Evolutionary conservation across 2,113 vertebrate species (phyloP).

Genomic region (Lagopus leucura): DNA sequence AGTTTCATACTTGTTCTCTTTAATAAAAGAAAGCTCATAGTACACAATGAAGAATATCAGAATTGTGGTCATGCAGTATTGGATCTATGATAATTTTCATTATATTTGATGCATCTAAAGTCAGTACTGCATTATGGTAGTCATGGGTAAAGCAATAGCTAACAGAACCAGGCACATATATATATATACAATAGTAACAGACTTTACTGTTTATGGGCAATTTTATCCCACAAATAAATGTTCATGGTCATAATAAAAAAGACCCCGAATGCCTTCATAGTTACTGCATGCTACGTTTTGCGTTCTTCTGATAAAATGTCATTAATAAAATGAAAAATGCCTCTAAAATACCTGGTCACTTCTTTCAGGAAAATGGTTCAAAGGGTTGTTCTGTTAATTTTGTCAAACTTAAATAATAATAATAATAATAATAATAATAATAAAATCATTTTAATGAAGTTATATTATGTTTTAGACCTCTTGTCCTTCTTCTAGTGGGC

Average conservation of each 20-base stretch:
- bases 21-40: neutral
- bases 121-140: neutral
- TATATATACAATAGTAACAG: neutral
- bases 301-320: neutral
- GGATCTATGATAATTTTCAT: neutral
- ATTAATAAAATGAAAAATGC: neutral
- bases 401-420: neutral
- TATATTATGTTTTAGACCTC: neutral
- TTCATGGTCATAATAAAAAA: neutral
- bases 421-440: neutral
- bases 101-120: neutral
- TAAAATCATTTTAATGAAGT: neutral
- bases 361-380: neutral
- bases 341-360: neutral
- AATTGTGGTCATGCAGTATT: neutral
- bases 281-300: neutral
- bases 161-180: neutral
- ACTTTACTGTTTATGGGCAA: neutral
- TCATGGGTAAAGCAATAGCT: neutral
- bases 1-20: neutral
- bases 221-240: neutral
- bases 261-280: neutral
- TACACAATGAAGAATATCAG: neutral
- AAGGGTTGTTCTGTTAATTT: neutral
- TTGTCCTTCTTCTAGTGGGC: neutral